These are phyloP conservation scores for Salticus scenicus DNA, from an alignment of 2,888 invertebrate genomes.

Conservation along the genomic window DNA sequence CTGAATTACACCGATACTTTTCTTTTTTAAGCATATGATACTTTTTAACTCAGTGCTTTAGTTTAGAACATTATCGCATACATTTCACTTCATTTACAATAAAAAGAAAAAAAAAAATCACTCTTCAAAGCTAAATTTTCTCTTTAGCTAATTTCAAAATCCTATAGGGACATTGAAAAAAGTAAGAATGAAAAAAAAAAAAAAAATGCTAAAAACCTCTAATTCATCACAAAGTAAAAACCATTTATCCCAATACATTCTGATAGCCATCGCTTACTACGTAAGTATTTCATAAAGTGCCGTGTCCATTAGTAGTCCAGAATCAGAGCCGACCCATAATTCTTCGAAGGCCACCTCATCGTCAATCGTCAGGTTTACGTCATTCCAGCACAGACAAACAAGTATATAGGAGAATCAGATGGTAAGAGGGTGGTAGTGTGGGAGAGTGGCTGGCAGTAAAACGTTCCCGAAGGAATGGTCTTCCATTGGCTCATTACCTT, in stretches of 20 bases:
- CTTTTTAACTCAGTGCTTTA: too few relatives aligned
- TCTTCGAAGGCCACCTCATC: conserved; percentile 11
- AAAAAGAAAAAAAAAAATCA: background rate
- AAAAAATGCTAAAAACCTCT: background rate
- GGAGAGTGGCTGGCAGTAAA: background rate
- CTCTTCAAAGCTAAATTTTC: too few relatives aligned
- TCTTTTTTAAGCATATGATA: too few relatives aligned
- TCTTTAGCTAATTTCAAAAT: too few relatives aligned
- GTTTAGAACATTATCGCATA: too few relatives aligned
- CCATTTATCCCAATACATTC: background rate
- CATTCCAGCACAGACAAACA: background rate
- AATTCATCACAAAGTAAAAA: background rate
- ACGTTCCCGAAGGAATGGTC: conserved; percentile 29
- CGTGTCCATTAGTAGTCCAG: conserved; percentile 2
- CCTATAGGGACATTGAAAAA: too few relatives aligned
- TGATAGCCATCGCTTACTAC: background rate
- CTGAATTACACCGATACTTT: too few relatives aligned
- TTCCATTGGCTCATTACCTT: conserved; percentile 46
- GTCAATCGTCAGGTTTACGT: conserved; percentile 26
- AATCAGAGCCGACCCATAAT: conserved; percentile 8
- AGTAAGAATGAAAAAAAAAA: too few relatives aligned
- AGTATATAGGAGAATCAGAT: conserved; percentile 19
- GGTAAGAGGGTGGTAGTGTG: background rate
- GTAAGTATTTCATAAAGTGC: conserved; percentile 24
- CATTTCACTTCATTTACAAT: background rate